Evolutionary conservation across 2,113 vertebrate species (phyloP).

Genomic region (Barbus barbus): DNA sequence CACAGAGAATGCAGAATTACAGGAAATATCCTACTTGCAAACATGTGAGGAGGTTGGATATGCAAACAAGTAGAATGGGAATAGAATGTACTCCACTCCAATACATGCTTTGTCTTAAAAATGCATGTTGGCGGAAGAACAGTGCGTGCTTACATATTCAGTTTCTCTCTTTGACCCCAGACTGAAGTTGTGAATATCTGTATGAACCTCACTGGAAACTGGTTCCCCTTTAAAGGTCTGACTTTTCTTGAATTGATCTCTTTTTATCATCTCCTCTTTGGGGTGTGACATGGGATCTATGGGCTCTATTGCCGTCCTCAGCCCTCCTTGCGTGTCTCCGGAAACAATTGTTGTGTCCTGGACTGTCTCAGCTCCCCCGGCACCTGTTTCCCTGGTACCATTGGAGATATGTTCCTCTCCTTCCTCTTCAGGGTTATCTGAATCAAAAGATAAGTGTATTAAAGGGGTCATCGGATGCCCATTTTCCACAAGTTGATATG

Average conservation of each 20-base stretch:
- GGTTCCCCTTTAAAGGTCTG: conserved; percentile 89
- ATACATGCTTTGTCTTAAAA: neutral
- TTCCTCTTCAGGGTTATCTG: conserved; percentile 81
- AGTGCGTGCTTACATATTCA: conserved; percentile 87
- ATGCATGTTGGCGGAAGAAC: neutral
- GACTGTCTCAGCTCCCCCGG: conserved; percentile 27
- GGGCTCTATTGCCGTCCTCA: conserved; percentile 70
- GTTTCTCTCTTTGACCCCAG: conserved; percentile 88
- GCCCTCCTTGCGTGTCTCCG: conserved; percentile 62
- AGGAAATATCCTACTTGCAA: neutral
- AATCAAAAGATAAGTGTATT: conserved; percentile 35
- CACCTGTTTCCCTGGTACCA: conserved; percentile 50
- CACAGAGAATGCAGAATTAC: conserved; percentile 7
- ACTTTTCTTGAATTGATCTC: conserved; percentile 82
- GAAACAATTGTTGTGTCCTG: conserved; percentile 58
- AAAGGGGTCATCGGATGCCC: no score
- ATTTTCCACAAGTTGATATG: no score
- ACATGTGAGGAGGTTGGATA: neutral
- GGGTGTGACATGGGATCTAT: conserved; percentile 71
- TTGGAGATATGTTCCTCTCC: conserved; percentile 75
- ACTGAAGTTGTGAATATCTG: conserved; percentile 90
- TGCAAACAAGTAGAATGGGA: neutral
- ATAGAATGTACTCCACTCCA: neutral
- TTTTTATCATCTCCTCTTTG: conserved; percentile 81
- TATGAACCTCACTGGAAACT: conserved; percentile 77